phyloP scores from a whole-genome alignment of 2,113 vertebrate genomes.

The Suricata suricatta region DNA sequence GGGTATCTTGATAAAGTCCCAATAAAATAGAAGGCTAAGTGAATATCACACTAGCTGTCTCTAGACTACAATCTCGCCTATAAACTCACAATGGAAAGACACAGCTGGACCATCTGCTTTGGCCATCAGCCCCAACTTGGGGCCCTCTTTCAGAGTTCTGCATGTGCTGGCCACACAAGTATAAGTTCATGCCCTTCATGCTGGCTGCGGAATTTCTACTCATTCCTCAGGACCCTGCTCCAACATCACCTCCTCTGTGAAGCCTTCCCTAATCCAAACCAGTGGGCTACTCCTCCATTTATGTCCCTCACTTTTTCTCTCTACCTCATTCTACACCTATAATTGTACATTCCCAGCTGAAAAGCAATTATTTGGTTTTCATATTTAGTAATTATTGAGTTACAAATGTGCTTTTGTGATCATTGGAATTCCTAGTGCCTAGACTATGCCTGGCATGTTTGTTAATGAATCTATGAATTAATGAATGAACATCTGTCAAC shows the following conservation, averaged over 20 bases:
- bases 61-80: background rate
- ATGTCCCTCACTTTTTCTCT: background rate
- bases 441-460: background rate
- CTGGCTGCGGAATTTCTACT: conserved; percentile 25
- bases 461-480: conserved; percentile 26
- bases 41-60: conserved; percentile 1
- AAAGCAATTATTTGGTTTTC: conserved; percentile 11
- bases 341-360: background rate
- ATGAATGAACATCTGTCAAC: conserved; percentile 21
- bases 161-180: conserved; percentile 57
- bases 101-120: conserved; percentile 68
- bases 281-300: background rate
- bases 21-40: background rate
- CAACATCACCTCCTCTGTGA: conserved; percentile 8
- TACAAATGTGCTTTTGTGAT: background rate
- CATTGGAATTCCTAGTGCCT: conserved; percentile 19
- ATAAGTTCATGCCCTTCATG: conserved; percentile 52
- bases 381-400: background rate
- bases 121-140: conserved; percentile 23
- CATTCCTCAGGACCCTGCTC: background rate
- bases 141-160: conserved; percentile 17
- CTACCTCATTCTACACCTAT: background rate
- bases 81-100: conserved; percentile 14
- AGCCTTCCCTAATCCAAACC: background rate
- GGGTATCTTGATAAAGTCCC: conserved; percentile 32